Evolutionary conservation across 2,113 vertebrate genomes (phyloP), one percentile per base, ranked within the genome.

Genomic region (Oreotragus oreotragus): DNA sequence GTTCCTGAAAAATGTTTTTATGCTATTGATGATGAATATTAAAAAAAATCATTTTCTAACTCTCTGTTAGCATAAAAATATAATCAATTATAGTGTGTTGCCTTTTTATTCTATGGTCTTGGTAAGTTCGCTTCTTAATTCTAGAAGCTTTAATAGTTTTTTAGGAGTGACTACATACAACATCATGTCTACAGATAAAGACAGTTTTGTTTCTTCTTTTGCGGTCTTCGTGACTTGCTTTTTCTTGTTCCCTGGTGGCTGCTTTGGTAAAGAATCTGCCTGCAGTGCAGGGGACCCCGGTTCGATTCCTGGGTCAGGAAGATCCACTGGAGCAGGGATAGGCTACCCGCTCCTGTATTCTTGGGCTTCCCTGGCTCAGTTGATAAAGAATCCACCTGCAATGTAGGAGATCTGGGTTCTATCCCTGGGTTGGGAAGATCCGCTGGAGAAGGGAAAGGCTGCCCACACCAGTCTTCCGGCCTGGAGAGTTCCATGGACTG

Each of bases 351-450:
- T 66, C 62, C 33, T 19, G 33, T 33, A 16, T 33, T 33, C 30
- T 16, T 62, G 60, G 60, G 28, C 60, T 62, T 62, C 60, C 60
- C 13, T 16, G 7, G 62, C 30, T 66, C 17, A 10, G 64, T 2
- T n/a, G 33, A 17, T 36, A 5, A 21, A 66, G 64, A 66, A 21
- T 36, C 64, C 17, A 0, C 64, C 30, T 21, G 17, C 64, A 66
- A 0, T 21, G n/a, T 3, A 11, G 19, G 64, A 11, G 64, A 70
- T 2, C 64, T 36, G n/a, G 17, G n/a, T 70, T 70, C 4, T 1
- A 0, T 36, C 4, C n/a, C n/a, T 36, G 19, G 66, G 19, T 12
- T 6, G 10, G 66, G 66, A 23, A 70, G 66, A 12, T 70, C 10
- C n/a, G 1, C 19, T 39, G 66, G n/a, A 70, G n/a, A 70, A 70